A percentile compares a stretch with the other conserved stretches of the same genome.
phyloP scores from a whole-genome alignment of 1,140 invertebrate species.

The Latrodectus geometricus region DNA sequence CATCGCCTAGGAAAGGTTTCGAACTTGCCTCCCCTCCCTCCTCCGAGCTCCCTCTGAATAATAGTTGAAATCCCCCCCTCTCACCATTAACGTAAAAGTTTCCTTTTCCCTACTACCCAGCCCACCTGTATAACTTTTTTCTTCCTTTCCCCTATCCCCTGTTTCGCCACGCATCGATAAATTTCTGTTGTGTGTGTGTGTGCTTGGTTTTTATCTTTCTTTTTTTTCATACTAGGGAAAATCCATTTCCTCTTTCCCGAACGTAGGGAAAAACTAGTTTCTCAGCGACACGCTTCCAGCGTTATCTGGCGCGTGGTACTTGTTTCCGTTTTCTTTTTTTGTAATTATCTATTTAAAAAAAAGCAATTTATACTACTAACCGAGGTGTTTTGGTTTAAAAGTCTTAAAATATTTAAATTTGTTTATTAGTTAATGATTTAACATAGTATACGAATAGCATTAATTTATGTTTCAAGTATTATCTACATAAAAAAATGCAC shows the following conservation, averaged over 20 bases:
- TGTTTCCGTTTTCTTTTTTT: neutral
- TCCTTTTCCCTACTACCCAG: neutral
- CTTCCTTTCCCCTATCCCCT: neutral
- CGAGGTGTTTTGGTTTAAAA: no score
- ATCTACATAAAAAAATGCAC: no score
- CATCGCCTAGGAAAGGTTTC: conserved; percentile 23
- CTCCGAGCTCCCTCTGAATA: neutral
- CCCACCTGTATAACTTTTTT: conserved; percentile 24
- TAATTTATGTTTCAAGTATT: no score
- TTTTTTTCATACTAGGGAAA: neutral
- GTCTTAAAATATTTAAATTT: no score
- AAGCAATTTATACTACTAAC: no score
- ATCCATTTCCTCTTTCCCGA: neutral
- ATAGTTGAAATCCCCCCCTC: conserved; percentile 26
- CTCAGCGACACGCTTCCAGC: neutral
- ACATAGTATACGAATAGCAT: no score
- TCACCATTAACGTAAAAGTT: conserved; percentile 43
- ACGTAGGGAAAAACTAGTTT: neutral
- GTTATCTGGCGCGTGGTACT: neutral
- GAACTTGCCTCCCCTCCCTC: neutral
- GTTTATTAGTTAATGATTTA: no score
- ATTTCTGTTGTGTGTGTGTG: conserved; percentile 3
- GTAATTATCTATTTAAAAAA: no score
- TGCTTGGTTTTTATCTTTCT: no score
- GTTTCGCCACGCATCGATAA: conserved; percentile 45